phyloP scores from a whole-genome alignment of 2,888 invertebrate species.

The Falcaria lacertinaria region DNA sequence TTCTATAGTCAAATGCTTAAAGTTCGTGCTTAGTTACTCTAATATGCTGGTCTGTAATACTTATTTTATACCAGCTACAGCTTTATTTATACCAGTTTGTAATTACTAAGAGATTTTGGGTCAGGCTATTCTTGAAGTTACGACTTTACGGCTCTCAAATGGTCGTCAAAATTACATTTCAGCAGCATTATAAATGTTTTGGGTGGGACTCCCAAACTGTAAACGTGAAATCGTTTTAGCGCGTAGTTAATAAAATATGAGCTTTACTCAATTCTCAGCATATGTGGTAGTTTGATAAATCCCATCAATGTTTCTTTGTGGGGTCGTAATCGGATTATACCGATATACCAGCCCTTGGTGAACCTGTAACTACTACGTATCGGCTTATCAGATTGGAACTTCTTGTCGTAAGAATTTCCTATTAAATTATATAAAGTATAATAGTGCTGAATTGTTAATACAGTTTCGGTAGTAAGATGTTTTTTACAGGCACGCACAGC shows the following conservation, averaged over 20 bases:
- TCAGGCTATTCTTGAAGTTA: neutral
- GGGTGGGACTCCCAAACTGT: neutral
- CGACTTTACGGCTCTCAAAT: neutral
- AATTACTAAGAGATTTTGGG: neutral
- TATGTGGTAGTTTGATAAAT: constrained; percentile 36
- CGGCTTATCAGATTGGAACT: constrained; percentile 21
- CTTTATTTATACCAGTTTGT: too few relatives aligned
- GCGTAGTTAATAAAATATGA: constrained; percentile 16
- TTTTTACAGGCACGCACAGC: too few relatives aligned
- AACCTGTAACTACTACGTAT: constrained; percentile 23
- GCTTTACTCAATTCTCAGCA: constrained; percentile 10
- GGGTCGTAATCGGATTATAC: constrained; percentile 51
- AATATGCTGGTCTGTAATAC: neutral
- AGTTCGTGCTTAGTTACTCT: too few relatives aligned
- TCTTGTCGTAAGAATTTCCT: constrained; percentile 10
- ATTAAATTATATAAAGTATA: constrained; percentile 9
- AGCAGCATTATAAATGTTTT: neutral
- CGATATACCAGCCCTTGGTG: constrained; percentile 38
- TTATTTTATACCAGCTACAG: too few relatives aligned
- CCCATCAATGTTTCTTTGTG: constrained; percentile 47
- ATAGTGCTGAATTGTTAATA: too few relatives aligned
- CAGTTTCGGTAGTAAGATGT: too few relatives aligned
- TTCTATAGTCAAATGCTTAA: too few relatives aligned
- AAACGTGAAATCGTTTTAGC: neutral
- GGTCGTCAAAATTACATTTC: too few relatives aligned